Evolutionary conservation across 2,797 vertebrate species (phyloP), one percentile per base, ranked within the genome.

Genomic region (Cossypha heuglini): DNA sequence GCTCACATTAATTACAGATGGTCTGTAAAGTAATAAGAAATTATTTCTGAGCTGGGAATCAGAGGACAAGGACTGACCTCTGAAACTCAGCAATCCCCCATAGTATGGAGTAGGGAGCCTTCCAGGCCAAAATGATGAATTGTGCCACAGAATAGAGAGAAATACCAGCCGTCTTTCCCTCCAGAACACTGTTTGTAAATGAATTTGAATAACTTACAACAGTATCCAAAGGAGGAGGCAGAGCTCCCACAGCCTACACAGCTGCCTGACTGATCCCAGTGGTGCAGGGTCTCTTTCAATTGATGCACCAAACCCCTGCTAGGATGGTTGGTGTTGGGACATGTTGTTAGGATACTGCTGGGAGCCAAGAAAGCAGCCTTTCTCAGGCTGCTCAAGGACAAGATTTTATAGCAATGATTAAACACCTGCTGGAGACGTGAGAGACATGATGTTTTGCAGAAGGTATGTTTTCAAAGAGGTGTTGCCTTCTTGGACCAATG

Each of bases 211-310:
- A 25, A 72, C 35, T 78, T 85, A 9, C 31, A 79, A 7, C 20
- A 69, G 25, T 51, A 76, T 7, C 19, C 19, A 72, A n/a, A 80
- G 15, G 24, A 52, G 20, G 31, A 52, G 67, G 9, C 40, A 61
- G 61, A 73, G 21, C n/a, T 31, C 25, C 10, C 25, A 26, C n/a
- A 28, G 40, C 63, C 28, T 43, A 31, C 43, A 19, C 33, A 83
- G 43, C 33, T 62, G 18, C 22, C 16, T 25, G 43, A 6, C 38
- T 37, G 26, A 6, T 37, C 63, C 0, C 0, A 26, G 10, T 10
- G 8, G 57, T 57, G 33, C 14, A 29, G 25, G 8, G 4, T 71
- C 35, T 81, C 24, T 11, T 75, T 69, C 55, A 0, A 3, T 4
- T 12, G 22, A 7, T 37, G 28, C 33, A 69, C 35, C 78, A 42